Percentiles rank a stretch among this genome's conserved stretches.
Conservation (phyloP, 2,797 vertebrate species). For the Tokudaia tokunoshimensis region DNA sequence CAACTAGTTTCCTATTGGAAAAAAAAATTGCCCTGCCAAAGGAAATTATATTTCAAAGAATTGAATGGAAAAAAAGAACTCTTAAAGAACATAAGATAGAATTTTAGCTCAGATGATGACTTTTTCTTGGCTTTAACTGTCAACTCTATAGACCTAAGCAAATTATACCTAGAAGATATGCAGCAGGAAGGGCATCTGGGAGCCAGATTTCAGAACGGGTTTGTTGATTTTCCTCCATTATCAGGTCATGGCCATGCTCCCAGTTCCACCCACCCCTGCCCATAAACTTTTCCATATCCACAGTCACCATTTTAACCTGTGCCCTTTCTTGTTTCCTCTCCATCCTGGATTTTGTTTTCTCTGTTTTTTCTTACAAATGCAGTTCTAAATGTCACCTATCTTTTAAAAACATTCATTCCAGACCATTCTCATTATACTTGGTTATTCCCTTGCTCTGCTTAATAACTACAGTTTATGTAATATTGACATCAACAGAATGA, state of each 20-base stretch:
- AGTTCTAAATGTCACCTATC: constrained; percentile 13
- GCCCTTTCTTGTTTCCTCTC: constrained; percentile 40
- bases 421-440: background rate
- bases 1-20: constrained; percentile 56
- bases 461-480: background rate
- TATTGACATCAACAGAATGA: background rate
- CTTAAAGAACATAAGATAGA: constrained; percentile 76
- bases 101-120: constrained; percentile 62
- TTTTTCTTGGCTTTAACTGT: constrained; percentile 72
- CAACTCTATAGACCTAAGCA: constrained; percentile 49
- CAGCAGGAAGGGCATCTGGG: constrained; percentile 73
- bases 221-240: constrained; percentile 73
- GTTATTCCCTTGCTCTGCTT: background rate
- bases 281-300: constrained; percentile 59
- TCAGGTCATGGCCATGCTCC: constrained; percentile 63
- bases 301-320: constrained; percentile 38
- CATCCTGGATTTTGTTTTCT: background rate
- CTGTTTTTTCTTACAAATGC: constrained; percentile 33
- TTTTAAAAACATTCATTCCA: background rate
- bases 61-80: constrained; percentile 64
- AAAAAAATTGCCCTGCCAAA: constrained; percentile 31
- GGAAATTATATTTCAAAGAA: constrained; percentile 78
- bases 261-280: constrained; percentile 63
- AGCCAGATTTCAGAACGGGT: constrained; percentile 15
- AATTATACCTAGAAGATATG: constrained; percentile 80